Percentiles rank a stretch among this genome's conserved stretches.
Conservation (phyloP, 2,113 vertebrate genomes). For the Melierax canorus region DNA sequence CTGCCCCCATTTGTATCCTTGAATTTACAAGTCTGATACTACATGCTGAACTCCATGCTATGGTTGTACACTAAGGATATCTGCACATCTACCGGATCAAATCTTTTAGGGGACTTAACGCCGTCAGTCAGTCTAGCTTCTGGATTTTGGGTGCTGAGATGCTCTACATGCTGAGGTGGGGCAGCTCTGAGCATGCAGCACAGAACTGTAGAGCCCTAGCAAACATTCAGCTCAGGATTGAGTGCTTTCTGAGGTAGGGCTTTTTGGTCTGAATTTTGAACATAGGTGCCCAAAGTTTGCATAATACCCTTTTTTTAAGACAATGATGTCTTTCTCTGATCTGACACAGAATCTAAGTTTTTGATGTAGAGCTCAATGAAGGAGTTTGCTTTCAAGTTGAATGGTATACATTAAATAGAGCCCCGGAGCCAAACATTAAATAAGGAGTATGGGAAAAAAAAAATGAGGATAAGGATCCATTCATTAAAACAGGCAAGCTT, state of each 20-base stretch:
- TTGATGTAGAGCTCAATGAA: neutral
- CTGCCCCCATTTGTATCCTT: neutral
- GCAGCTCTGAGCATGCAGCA: neutral
- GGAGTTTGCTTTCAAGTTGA: neutral
- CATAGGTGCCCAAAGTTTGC: neutral
- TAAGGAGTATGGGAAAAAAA: neutral
- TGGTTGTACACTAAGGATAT: neutral
- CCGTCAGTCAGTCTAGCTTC: neutral
- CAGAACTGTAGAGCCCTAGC: neutral
- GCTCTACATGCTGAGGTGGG: neutral
- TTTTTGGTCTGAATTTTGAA: neutral
- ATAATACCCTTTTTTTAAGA: neutral
- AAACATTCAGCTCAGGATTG: neutral
- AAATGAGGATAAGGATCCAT: neutral
- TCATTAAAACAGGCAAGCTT: neutral
- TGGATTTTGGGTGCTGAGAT: neutral
- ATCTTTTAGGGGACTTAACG: accelerated
- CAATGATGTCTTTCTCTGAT: neutral
- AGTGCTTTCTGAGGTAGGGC: neutral
- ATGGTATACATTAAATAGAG: neutral
- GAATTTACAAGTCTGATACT: neutral
- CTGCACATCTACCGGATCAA: neutral
- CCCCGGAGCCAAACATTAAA: neutral
- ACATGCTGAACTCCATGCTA: neutral
- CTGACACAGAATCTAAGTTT: neutral